Evolutionary conservation across 2,113 vertebrate genomes (phyloP).

Genomic region (Salvelinus namaycush): DNA sequence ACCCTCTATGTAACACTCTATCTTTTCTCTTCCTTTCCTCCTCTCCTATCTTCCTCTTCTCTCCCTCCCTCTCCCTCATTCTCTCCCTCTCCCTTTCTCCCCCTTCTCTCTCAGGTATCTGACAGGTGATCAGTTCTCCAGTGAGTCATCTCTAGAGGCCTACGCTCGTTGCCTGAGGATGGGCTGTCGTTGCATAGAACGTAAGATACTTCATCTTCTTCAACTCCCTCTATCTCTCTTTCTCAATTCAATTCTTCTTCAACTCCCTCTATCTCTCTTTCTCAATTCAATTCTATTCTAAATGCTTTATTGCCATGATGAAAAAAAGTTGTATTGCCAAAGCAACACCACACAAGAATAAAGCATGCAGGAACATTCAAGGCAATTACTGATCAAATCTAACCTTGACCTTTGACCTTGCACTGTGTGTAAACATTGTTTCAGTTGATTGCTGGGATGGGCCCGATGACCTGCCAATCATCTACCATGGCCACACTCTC

Average conservation of each 20-base stretch:
- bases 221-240: not conserved
- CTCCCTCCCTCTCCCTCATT: not conserved
- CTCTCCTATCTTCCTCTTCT: not conserved
- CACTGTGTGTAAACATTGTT: not conserved
- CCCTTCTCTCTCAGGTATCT: slow-evolving; percentile 72
- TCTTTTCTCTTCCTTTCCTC: too few relatives aligned
- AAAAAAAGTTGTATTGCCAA: too few relatives aligned
- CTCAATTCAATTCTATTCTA: too few relatives aligned
- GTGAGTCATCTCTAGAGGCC: slow-evolving; percentile 84
- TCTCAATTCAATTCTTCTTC: too few relatives aligned
- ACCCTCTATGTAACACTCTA: too few relatives aligned
- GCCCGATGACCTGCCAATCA: slow-evolving; percentile 86
- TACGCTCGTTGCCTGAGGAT: slow-evolving; percentile 85
- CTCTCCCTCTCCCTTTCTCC: not conserved
- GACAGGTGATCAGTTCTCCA: slow-evolving; percentile 89
- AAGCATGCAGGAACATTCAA: too few relatives aligned
- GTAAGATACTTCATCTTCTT: slow-evolving; percentile 51
- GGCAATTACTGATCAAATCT: not conserved
- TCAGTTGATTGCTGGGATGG: slow-evolving; percentile 90
- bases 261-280: not conserved
- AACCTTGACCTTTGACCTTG: not conserved
- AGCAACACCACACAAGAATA: too few relatives aligned
- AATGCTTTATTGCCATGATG: too few relatives aligned
- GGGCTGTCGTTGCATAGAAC: slow-evolving; percentile 86
- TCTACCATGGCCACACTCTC: slow-evolving; percentile 86